Evolutionary conservation across 2,888 invertebrate species (phyloP).

Genomic region (Drosophila engyochracea): DNA sequence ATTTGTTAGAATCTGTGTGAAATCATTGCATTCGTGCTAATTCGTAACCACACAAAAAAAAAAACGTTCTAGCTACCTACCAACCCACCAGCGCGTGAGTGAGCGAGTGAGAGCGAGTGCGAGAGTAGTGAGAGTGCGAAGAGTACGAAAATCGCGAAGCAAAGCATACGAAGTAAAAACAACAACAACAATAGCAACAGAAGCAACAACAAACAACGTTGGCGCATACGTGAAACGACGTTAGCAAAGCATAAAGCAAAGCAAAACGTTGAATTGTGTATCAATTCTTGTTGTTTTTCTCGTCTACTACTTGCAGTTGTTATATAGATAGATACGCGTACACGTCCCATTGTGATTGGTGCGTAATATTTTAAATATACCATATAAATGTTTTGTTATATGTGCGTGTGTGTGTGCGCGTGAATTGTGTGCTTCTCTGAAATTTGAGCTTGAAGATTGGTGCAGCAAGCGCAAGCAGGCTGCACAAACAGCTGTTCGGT

Average conservation of each 20-base stretch:
- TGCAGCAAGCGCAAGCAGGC: constrained; percentile 35
- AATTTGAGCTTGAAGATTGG: constrained; percentile 48
- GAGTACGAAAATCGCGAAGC: constrained; percentile 65
- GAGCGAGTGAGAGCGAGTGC: constrained; percentile 57
- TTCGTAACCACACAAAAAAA: constrained; percentile 62
- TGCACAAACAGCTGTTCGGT: constrained; percentile 59
- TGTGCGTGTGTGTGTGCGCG: constrained; percentile 6
- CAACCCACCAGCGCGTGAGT: constrained; percentile 64
- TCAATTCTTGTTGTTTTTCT: constrained; percentile 56
- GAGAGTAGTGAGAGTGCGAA: constrained; percentile 49
- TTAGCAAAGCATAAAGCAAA: constrained; percentile 56
- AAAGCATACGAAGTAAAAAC: constrained; percentile 69
- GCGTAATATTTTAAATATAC: constrained; percentile 39
- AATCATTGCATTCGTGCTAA: constrained; percentile 54
- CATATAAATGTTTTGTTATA: not conserved
- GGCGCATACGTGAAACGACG: constrained; percentile 55
- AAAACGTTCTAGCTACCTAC: constrained; percentile 63
- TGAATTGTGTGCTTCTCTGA: constrained; percentile 34
- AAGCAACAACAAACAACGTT: constrained; percentile 59
- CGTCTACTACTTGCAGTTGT: constrained; percentile 37
- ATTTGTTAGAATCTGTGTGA: constrained; percentile 62
- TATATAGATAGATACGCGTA: constrained; percentile 21
- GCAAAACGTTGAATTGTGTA: constrained; percentile 62
- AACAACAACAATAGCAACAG: constrained; percentile 61
- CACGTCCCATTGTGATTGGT: constrained; percentile 54